These are phyloP conservation scores for Rissa tridactyla DNA, from an alignment of 2,113 vertebrate genomes.

Conservation along the genomic window DNA sequence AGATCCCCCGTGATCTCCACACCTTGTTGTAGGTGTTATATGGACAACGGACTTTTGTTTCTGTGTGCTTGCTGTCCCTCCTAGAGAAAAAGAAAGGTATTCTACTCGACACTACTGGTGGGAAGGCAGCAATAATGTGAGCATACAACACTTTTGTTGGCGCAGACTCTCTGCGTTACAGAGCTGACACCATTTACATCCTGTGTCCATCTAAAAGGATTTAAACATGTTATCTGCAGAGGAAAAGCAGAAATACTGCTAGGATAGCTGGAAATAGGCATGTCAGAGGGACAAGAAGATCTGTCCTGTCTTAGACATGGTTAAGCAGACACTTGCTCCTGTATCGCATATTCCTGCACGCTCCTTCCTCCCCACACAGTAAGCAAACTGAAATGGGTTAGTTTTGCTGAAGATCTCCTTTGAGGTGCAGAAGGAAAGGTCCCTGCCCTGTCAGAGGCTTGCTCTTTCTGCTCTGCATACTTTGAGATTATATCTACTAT, in stretches of 20 bases:
- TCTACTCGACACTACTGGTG: neutral
- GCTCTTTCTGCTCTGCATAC: neutral
- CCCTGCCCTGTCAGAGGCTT: neutral
- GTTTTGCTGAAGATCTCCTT: neutral
- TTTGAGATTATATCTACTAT: neutral
- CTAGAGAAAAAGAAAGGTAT: neutral
- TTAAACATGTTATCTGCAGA: neutral
- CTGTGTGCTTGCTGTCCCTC: neutral
- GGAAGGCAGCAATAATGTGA: neutral
- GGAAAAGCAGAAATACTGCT: neutral
- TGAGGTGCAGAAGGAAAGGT: neutral
- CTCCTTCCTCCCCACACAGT: neutral
- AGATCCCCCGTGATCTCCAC: neutral
- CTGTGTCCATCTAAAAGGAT: neutral
- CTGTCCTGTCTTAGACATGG: neutral
- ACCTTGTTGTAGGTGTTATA: neutral
- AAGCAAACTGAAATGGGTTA: neutral
- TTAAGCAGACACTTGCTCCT: neutral
- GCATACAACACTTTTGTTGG: neutral
- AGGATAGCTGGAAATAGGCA: neutral
- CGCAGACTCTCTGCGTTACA: neutral
- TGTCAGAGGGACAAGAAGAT: neutral
- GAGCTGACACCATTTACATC: neutral
- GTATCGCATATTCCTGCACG: neutral
- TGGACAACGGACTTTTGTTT: rapidly evolving